phyloP scores from a whole-genome alignment of 1,140 invertebrate species.

The Chrysopa pallens region DNA sequence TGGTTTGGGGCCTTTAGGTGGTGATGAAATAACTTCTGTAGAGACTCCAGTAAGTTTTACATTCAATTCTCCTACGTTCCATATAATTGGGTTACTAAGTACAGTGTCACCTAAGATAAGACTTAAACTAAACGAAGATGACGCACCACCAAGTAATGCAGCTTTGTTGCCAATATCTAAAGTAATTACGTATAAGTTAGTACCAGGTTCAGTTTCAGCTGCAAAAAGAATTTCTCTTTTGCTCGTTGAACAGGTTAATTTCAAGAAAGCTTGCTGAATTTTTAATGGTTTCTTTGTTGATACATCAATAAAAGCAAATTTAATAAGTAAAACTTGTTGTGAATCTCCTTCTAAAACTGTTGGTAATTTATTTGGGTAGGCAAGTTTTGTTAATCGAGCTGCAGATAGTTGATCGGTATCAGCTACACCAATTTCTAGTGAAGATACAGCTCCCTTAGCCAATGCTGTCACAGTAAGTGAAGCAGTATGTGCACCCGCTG shows the following conservation, averaged over 20 bases:
- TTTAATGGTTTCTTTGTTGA: constrained; percentile 42
- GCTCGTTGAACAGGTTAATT: constrained; percentile 43
- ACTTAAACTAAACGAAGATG: constrained; percentile 66
- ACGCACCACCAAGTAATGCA: constrained; percentile 61
- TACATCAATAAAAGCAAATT: constrained; percentile 63
- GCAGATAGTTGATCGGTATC: constrained; percentile 76
- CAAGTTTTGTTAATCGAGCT: constrained; percentile 55
- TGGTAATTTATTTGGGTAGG: constrained; percentile 49
- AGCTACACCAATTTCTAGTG: constrained; percentile 71
- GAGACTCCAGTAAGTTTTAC: constrained; percentile 40
- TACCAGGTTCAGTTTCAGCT: constrained; percentile 35
- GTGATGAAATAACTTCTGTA: constrained; percentile 21
- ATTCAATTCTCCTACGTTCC: constrained; percentile 60
- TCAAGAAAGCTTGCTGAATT: constrained; percentile 87
- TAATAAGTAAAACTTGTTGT: constrained; percentile 74
- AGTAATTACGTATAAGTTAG: too few relatives aligned
- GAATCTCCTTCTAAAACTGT: constrained; percentile 62
- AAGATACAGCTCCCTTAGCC: constrained; percentile 52
- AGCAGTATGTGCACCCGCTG: constrained; percentile 45
- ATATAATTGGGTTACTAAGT: constrained; percentile 75
- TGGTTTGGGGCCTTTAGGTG: constrained; percentile 39
- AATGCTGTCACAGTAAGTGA: constrained; percentile 53
- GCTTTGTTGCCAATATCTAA: constrained; percentile 54
- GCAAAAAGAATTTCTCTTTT: constrained; percentile 82
- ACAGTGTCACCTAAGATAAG: constrained; percentile 82